phyloP scores from a whole-genome alignment of 2,113 vertebrate genomes.

The Scalopus aquaticus region DNA sequence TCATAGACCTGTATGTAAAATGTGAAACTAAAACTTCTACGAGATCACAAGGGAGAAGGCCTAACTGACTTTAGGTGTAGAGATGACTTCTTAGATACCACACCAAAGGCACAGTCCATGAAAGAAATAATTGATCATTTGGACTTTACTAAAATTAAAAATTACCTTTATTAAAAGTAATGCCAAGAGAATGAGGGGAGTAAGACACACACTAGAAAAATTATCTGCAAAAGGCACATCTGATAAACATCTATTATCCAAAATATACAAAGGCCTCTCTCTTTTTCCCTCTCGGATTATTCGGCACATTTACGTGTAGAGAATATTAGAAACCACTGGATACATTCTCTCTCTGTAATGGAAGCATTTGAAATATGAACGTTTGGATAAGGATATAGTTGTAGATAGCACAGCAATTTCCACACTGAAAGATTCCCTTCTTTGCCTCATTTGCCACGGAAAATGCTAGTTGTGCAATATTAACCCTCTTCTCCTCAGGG shows the following conservation, averaged over 20 bases:
- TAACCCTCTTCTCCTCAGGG: slow-evolving; percentile 2
- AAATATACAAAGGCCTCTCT: neutral
- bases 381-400: neutral
- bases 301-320: neutral
- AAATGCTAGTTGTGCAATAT: slow-evolving; percentile 28
- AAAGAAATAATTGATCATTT: neutral
- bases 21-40: neutral
- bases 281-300: neutral
- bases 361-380: slow-evolving; percentile 21
- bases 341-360: neutral
- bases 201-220: neutral
- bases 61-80: neutral
- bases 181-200: neutral
- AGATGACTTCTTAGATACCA: neutral
- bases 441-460: neutral
- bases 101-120: neutral
- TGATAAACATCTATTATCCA: neutral
- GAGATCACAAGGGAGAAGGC: neutral
- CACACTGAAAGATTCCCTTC: slow-evolving; percentile 21
- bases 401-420: neutral
- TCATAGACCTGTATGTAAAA: neutral
- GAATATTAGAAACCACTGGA: neutral
- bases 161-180: neutral
- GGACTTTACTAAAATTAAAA: neutral
- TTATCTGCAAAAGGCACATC: neutral